Evolutionary conservation across 2,797 vertebrate species (phyloP).

Genomic region (Okamejei kenojei): DNA sequence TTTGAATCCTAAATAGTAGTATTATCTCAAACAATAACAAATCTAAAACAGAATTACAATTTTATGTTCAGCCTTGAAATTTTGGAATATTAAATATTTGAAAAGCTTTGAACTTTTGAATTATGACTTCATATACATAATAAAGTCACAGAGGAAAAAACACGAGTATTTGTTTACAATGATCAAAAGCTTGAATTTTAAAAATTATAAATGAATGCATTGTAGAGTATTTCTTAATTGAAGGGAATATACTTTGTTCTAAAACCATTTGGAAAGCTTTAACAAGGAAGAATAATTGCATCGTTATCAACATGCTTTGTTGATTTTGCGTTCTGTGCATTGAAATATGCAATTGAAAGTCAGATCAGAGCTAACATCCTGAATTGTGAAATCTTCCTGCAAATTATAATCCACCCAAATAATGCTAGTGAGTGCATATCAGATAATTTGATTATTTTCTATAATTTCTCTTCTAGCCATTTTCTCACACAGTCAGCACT

Average conservation of each 20-base stretch:
- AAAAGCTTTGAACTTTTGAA: neutral
- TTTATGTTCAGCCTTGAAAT: neutral
- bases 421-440: neutral
- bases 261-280: neutral
- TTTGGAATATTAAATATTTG: too few species aligned
- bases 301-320: neutral
- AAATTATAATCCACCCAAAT: neutral
- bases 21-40: neutral
- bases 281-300: neutral
- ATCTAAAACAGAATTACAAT: neutral
- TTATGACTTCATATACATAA: neutral
- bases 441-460: neutral
- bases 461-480: neutral
- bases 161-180: neutral
- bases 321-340: neutral
- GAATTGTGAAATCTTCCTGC: neutral
- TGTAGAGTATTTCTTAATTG: neutral
- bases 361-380: neutral
- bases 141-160: neutral
- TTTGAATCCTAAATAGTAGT: neutral
- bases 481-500: neutral
- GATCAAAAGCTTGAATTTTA: neutral
- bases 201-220: neutral
- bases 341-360: neutral
- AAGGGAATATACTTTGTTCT: neutral